Evolutionary conservation across 2,797 vertebrate species (phyloP), one percentile per base, ranked within the genome.

Genomic region (Pogonophryne albipinna): DNA sequence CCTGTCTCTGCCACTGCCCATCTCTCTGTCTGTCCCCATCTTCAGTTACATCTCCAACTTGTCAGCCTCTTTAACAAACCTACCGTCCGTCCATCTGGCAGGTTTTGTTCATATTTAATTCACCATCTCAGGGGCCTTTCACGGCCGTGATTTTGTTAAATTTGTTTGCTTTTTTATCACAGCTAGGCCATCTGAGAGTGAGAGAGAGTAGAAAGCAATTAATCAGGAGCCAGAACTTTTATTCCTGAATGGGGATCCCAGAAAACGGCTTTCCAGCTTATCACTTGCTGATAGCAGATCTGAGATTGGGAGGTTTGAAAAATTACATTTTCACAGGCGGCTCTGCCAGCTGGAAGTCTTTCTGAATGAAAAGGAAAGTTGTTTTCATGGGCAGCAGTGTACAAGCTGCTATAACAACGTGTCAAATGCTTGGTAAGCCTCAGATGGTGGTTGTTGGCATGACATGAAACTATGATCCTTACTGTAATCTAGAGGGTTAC

Each of bases 261-360:
- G 58, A 76, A 88, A 86, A 82, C 34, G 10, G 74, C 85, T 76
- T 83, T 78, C 79, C 84, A 80, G 80, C 78, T 87, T 87, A 87
- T 89, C 84, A 0, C 51, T 17, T 46, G 72, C 83, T 82, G 84
- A 89, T 80, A 81, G 67, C 34, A 55, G 62, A 85, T 89, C 82
- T 85, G 57, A 82, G 78, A 89, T 84, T 65, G 63, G 77, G 76
- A 66, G 81, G 77, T 72, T 87, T 85, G 76, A 76, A 83, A 85
- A 88, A 90, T 89, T 64, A 76, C 86, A 86, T 92, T 87, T 90
- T 61, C 76, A 45, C 61, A 51, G 64, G 79, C 80, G 44, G 83
- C 78, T 71, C 58, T 69, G 57, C 87, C 88, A 84, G 78, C 83
- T 79, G 83, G 84, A 90, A 83, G 63, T 74, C 64, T 78, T 50